Conservation (phyloP, 64 coral and sea anemone genomes). For the Pocillopora verrucosa region DNA sequence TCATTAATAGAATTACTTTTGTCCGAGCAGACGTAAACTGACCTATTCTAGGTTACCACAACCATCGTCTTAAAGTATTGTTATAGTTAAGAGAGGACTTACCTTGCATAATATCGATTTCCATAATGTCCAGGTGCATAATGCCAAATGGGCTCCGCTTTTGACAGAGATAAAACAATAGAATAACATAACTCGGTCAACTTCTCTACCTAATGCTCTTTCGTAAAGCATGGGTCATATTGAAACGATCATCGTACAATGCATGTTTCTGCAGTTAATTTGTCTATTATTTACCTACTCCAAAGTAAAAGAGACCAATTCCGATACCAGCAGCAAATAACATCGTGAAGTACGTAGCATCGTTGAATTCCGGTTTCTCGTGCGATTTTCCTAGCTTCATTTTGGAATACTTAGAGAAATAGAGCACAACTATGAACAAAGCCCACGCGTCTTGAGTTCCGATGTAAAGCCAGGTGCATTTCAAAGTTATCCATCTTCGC, state of each 20-base stretch:
- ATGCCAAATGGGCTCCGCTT: slow-evolving; percentile 56
- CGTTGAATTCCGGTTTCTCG: slow-evolving; percentile 63
- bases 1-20: not conserved
- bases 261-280: no score
- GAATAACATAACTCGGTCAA: not conserved
- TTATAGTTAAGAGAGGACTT: not conserved
- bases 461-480: slow-evolving; percentile 59
- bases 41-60: not conserved
- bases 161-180: not conserved
- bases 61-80: not conserved
- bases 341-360: slow-evolving; percentile 69
- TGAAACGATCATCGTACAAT: no score
- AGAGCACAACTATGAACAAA: slow-evolving; percentile 44
- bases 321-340: slow-evolving; percentile 69
- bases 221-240: no score
- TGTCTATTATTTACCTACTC: slow-evolving; percentile 10
- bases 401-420: slow-evolving; percentile 64
- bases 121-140: slow-evolving; percentile 56
- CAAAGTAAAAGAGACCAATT: slow-evolving; percentile 69
- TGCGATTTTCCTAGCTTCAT: slow-evolving; percentile 53
- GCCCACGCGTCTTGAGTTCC: slow-evolving; percentile 57
- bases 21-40: not conserved
- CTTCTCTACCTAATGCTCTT: no score
- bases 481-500: slow-evolving; percentile 59
- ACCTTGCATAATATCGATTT: slow-evolving; percentile 59